These are phyloP conservation scores for Plagodis dolabraria DNA, from an alignment of 2,888 invertebrate species.

Conservation along the genomic window DNA sequence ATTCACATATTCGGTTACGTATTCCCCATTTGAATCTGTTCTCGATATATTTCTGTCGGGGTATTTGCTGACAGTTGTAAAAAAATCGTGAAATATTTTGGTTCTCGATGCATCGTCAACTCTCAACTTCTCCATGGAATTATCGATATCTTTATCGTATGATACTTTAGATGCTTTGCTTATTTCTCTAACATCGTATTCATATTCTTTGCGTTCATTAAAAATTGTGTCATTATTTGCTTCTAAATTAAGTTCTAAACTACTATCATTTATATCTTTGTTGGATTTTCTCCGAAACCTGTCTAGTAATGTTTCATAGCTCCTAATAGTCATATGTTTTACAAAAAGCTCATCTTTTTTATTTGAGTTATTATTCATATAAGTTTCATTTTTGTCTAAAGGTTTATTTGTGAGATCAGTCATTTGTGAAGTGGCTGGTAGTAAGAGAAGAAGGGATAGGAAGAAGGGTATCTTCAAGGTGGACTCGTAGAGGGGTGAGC, in stretches of 20 bases:
- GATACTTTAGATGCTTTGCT: slow-evolving; percentile 13
- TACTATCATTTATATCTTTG: slow-evolving; percentile 1
- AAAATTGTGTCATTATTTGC: not conserved
- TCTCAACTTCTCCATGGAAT: slow-evolving; percentile 68
- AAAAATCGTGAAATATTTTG: slow-evolving; percentile 73
- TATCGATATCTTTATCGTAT: slow-evolving; percentile 39
- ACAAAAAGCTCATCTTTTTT: slow-evolving; percentile 37
- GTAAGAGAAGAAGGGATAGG: slow-evolving; percentile 52
- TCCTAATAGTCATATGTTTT: slow-evolving; percentile 46
- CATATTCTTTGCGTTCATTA: slow-evolving; percentile 35
- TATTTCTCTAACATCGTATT: slow-evolving; percentile 10
- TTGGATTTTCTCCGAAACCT: slow-evolving; percentile 59
- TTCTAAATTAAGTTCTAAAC: slow-evolving; percentile 7
- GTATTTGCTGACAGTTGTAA: slow-evolving; percentile 68
- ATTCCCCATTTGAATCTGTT: slow-evolving; percentile 15
- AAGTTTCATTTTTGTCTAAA: not conserved
- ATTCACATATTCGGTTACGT: slow-evolving; percentile 19
- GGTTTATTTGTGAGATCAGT: slow-evolving; percentile 32
- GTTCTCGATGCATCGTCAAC: slow-evolving; percentile 68
- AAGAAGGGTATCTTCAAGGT: slow-evolving; percentile 59
- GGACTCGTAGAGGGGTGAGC: slow-evolving; percentile 67
- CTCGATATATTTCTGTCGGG: slow-evolving; percentile 27
- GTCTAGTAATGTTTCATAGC: slow-evolving; percentile 62
- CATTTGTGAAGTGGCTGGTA: slow-evolving; percentile 65
- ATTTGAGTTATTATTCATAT: slow-evolving; percentile 15